Percentiles rank a stretch among this genome's conserved stretches.
Conservation (phyloP, 2,797 vertebrate species). For the Microchirus variegatus region DNA sequence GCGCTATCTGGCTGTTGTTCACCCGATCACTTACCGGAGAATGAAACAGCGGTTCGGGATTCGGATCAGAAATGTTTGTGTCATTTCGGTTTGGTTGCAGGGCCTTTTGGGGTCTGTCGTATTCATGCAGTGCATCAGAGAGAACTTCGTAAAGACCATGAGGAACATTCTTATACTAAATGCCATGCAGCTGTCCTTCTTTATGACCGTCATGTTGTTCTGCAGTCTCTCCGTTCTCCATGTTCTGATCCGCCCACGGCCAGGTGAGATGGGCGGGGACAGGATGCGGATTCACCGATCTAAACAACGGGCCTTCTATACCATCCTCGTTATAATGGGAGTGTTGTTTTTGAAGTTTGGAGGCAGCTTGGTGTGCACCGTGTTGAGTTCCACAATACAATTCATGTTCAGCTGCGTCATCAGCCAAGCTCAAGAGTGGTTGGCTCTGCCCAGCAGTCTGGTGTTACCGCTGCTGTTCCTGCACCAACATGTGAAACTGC, state of each 20-base stretch:
- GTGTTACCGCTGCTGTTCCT: slow-evolving; percentile 28
- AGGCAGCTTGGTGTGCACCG: not conserved
- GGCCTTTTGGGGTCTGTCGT: not conserved
- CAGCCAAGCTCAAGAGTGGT: not conserved
- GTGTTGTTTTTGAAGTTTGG: not conserved
- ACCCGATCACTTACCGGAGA: slow-evolving; percentile 15
- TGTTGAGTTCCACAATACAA: not conserved
- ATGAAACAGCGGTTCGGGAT: not conserved
- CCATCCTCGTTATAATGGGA: slow-evolving; percentile 3
- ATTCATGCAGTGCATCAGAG: too few species aligned
- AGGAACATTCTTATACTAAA: too few species aligned
- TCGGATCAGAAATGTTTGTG: not conserved
- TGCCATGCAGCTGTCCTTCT: not conserved
- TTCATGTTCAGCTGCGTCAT: not conserved
- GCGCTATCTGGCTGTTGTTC: slow-evolving; percentile 21
- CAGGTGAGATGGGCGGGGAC: slow-evolving; percentile 1
- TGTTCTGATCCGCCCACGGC: slow-evolving; percentile 13
- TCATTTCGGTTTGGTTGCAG: not conserved
- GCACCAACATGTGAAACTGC: slow-evolving; percentile 1
- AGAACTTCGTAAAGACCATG: too few species aligned
- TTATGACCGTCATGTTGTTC: not conserved
- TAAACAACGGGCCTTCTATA: slow-evolving; percentile 27
- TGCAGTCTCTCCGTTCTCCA: slow-evolving; percentile 15
- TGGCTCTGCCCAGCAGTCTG: slow-evolving; percentile 12
- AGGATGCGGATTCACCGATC: not conserved